A percentile compares a stretch with the other conserved stretches of the same genome.
Conservation (phyloP, 2,888 invertebrate species). For the Trachelus stipa region DNA sequence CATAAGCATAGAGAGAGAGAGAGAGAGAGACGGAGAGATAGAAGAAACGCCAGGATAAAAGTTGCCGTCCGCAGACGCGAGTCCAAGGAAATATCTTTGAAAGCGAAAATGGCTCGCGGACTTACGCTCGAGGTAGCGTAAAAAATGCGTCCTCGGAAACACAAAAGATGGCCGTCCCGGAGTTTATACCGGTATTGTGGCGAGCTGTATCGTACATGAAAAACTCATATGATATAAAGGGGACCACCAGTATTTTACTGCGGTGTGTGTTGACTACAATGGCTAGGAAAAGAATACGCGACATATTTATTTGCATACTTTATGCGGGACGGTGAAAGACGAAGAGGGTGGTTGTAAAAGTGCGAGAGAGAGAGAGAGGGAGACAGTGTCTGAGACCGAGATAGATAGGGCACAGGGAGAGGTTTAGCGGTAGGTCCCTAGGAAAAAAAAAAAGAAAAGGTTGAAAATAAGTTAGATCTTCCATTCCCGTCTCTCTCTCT, state of each 20-base stretch:
- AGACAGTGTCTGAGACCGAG: conserved; percentile 63
- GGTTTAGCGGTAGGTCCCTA: conserved; percentile 1
- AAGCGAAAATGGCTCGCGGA: background rate
- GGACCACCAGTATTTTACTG: conserved; percentile 50
- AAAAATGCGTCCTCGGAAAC: conserved; percentile 20
- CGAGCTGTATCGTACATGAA: conserved; percentile 29
- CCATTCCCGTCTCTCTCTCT: too few relatives aligned
- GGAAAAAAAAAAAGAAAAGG: too few relatives aligned
- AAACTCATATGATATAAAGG: conserved; percentile 56
- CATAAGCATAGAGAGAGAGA: background rate
- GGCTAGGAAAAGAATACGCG: conserved; percentile 52
- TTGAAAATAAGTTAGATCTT: too few relatives aligned
- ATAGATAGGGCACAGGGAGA: conserved; percentile 45
- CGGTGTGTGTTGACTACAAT: conserved; percentile 47
- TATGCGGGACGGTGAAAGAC: conserved; percentile 22
- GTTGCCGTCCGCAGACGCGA: too few relatives aligned
- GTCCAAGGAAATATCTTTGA: background rate
- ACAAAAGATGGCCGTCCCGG: conserved; percentile 26
- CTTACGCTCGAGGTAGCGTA: background rate
- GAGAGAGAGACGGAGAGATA: background rate
- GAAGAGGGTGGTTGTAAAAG: background rate
- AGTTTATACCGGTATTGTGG: conserved; percentile 32
- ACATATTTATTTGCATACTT: conserved; percentile 52
- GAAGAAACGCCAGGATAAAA: background rate
- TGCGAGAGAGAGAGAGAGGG: conserved; percentile 66